Percentiles rank a stretch among this genome's conserved stretches.
These are phyloP conservation scores for Anolis sagrei DNA, from an alignment of 2,113 vertebrate genomes.

Conservation along the genomic window DNA sequence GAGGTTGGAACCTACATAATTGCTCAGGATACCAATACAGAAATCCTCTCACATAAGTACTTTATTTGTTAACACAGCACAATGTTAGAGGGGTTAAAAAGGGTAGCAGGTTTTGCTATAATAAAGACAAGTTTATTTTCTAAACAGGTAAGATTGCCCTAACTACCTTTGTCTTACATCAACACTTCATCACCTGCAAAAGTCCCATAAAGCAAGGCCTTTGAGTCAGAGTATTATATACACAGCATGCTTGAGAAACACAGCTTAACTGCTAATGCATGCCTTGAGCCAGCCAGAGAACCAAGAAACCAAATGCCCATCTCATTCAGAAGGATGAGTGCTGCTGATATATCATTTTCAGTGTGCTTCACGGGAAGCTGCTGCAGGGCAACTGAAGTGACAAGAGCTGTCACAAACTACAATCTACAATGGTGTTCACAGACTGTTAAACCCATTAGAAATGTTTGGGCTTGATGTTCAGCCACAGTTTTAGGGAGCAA, in stretches of 20 bases:
- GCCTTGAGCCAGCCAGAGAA: background rate
- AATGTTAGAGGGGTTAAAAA: background rate
- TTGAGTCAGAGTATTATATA: background rate
- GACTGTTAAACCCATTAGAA: background rate
- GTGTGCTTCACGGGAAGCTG: background rate
- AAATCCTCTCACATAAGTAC: background rate
- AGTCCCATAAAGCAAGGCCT: background rate
- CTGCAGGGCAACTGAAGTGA: background rate
- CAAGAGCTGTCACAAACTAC: background rate
- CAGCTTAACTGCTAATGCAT: background rate
- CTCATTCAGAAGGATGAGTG: background rate
- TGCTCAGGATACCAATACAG: background rate
- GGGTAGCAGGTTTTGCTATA: background rate
- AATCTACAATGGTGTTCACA: background rate
- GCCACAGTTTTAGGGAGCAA: background rate
- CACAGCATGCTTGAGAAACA: background rate
- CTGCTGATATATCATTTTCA: background rate
- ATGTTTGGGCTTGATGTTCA: background rate
- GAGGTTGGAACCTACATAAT: background rate
- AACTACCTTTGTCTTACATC: background rate
- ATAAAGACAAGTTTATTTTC: background rate
- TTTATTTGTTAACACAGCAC: too few species aligned
- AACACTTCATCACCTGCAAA: background rate
- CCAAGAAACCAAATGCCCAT: background rate
- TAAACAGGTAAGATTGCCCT: too few species aligned